phyloP scores from a whole-genome alignment of 2,797 vertebrate genomes.

The Dermochelys coriacea region DNA sequence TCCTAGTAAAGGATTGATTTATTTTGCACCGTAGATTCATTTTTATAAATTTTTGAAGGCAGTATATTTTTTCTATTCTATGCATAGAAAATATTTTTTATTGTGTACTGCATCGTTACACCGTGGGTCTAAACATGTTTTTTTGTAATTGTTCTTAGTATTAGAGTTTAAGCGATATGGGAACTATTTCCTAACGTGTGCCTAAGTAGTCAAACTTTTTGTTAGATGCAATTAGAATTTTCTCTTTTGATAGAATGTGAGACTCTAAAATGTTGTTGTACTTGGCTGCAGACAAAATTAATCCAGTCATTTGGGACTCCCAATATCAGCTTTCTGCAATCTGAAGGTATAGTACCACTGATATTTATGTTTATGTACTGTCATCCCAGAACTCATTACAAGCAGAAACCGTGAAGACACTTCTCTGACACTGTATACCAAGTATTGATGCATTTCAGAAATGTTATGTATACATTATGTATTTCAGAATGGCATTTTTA shows the following conservation, averaged over 20 bases:
- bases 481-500: conserved; percentile 4
- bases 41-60: conserved; percentile 42
- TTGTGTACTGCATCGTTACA: conserved; percentile 43
- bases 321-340: conserved; percentile 41
- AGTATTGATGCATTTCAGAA: background rate
- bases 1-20: background rate
- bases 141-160: conserved; percentile 62
- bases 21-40: conserved; percentile 8
- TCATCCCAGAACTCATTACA: conserved; percentile 46
- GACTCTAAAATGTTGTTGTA: conserved; percentile 67
- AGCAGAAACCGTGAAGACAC: conserved; percentile 18
- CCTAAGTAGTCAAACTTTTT: conserved; percentile 68
- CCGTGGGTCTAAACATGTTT: conserved; percentile 58
- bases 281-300: conserved; percentile 63
- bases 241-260: conserved; percentile 68
- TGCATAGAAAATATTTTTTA: conserved; percentile 34
- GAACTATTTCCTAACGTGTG: conserved; percentile 75
- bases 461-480: background rate
- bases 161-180: conserved; percentile 70
- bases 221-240: conserved; percentile 75
- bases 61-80: conserved; percentile 47
- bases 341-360: conserved; percentile 43
- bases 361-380: conserved; percentile 54
- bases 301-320: conserved; percentile 65
- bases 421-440: background rate